A percentile compares a stretch with the other conserved stretches of the same genome.
Conservation (phyloP, 1,140 invertebrate genomes). For the Cyclina sinensis region DNA sequence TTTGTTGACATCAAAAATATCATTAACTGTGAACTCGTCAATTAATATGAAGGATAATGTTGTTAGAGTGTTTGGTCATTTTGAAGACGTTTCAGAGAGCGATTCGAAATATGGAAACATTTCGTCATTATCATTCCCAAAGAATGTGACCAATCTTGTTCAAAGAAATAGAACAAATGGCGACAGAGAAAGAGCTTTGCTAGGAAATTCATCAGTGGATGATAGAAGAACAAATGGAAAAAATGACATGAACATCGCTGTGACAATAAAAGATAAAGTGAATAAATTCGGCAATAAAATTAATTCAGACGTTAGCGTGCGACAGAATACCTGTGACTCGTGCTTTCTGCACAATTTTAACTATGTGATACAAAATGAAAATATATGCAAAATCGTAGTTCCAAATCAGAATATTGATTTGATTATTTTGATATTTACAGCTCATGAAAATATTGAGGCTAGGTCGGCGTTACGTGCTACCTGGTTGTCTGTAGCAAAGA, state of each 20-base stretch:
- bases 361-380: constrained; percentile 45
- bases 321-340: constrained; percentile 5
- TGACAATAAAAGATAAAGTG: not conserved
- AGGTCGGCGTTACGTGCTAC: constrained; percentile 70
- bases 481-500: constrained; percentile 67
- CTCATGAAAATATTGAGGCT: constrained; percentile 28
- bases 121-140: too few species aligned
- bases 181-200: constrained; percentile 79
- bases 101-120: too few species aligned
- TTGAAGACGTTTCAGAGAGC: too few species aligned
- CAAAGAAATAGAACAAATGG: too few species aligned
- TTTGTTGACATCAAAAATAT: not conserved
- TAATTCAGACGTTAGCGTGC: not conserved
- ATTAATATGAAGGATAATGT: too few species aligned
- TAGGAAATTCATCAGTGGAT: constrained; percentile 72
- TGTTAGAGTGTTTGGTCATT: too few species aligned
- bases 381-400: not conserved
- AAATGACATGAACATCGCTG: not conserved
- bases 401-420: constrained; percentile 40
- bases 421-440: constrained; percentile 51
- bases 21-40: too few species aligned
- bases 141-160: too few species aligned
- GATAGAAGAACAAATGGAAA: not conserved
- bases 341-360: constrained; percentile 53
- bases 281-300: not conserved